A percentile compares a stretch with the other conserved stretches of the same genome.
Conservation (phyloP, 2,113 vertebrate species). For the Coturnix japonica region DNA sequence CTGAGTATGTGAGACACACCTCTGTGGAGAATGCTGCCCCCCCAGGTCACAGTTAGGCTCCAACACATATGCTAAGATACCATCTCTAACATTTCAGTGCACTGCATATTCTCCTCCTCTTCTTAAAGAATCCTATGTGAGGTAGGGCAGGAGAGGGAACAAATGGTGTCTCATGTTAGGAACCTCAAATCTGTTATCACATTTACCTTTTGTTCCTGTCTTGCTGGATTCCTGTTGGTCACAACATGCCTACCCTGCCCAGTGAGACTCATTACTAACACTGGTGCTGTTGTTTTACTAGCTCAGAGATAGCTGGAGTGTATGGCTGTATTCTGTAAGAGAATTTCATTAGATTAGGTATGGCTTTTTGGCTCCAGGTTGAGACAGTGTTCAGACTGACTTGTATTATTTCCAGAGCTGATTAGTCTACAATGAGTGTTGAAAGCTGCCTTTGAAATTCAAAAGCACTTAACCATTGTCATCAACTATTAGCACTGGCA, state of each 20-base stretch:
- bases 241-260: not conserved
- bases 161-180: not conserved
- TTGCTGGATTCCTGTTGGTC: not conserved
- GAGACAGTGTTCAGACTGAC: not conserved
- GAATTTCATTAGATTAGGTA: not conserved
- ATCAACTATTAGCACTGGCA: constrained; percentile 1
- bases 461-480: not conserved
- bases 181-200: not conserved
- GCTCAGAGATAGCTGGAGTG: fast-evolving
- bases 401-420: not conserved
- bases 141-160: not conserved
- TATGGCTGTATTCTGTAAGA: not conserved
- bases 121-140: not conserved
- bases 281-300: not conserved
- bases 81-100: not conserved
- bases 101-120: not conserved
- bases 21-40: not conserved
- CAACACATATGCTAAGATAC: not conserved
- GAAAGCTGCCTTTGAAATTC: constrained; percentile 8
- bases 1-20: not conserved
- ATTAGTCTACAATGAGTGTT: not conserved
- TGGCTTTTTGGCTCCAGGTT: constrained; percentile 1
- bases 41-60: not conserved
- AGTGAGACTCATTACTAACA: not conserved
- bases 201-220: not conserved